phyloP scores from a whole-genome alignment of 2,888 invertebrate species.

The Anthophora plumipes region DNA sequence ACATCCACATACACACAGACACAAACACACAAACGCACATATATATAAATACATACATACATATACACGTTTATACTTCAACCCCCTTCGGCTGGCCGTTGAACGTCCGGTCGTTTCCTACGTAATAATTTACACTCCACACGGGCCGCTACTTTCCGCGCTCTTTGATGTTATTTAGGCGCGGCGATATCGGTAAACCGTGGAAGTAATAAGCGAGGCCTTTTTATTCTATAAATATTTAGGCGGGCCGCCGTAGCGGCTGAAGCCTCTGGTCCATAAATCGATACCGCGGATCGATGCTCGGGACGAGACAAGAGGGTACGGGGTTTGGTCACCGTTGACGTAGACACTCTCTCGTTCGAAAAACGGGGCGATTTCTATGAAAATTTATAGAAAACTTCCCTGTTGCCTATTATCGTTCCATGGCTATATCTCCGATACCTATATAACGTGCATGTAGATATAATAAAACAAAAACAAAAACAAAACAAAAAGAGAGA shows the following conservation, averaged over 20 bases:
- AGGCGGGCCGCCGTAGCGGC: conserved; percentile 24
- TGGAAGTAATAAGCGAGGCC: conserved; percentile 55
- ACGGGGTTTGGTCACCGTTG: neutral
- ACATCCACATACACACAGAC: no score
- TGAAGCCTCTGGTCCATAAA: conserved; percentile 36
- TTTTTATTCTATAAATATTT: conserved; percentile 59
- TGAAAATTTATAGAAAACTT: conserved; percentile 61
- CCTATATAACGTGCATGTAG: no score
- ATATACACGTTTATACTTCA: no score
- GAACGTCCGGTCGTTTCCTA: conserved; percentile 53
- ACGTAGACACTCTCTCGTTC: neutral
- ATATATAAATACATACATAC: no score
- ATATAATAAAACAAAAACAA: neutral
- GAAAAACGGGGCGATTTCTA: conserved; percentile 39
- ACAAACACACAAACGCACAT: conserved; percentile 1
- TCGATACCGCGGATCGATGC: conserved; percentile 55
- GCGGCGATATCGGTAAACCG: conserved; percentile 62
- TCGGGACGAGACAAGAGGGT: conserved; percentile 7
- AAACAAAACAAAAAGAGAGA: no score
- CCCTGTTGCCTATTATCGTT: conserved; percentile 35
- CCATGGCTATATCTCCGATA: neutral
- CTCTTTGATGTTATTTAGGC: conserved; percentile 66
- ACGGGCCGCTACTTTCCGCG: conserved; percentile 63
- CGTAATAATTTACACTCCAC: conserved; percentile 71
- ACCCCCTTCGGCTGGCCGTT: neutral